Evolutionary conservation across 2,888 invertebrate species (phyloP).

Genomic region (Rugalucina vietnamica): DNA sequence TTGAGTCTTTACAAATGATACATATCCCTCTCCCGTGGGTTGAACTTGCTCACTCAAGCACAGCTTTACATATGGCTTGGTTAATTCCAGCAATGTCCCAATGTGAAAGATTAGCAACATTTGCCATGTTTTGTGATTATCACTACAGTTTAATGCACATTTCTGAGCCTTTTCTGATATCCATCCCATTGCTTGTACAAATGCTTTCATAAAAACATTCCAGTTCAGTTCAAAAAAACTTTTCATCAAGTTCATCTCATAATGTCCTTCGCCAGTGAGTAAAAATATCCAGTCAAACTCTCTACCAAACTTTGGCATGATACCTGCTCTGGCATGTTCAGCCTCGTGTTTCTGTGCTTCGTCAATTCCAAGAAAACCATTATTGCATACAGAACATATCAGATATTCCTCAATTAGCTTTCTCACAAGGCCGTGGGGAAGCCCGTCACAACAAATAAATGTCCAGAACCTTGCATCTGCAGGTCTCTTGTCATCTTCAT

Average conservation of each 20-base stretch:
- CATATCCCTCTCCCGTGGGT: background rate
- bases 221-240: constrained; percentile 39
- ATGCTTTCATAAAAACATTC: constrained; percentile 25
- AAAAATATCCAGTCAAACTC: constrained; percentile 37
- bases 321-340: background rate
- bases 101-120: constrained; percentile 23
- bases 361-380: constrained; percentile 11
- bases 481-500: background rate
- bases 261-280: constrained; percentile 25
- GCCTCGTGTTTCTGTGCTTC: background rate
- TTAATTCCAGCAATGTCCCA: constrained; percentile 21
- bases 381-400: constrained; percentile 20
- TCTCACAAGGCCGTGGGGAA: constrained; percentile 20
- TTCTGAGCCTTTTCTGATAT: constrained; percentile 29
- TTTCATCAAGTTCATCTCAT: constrained; percentile 39
- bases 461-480: constrained; percentile 16
- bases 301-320: background rate
- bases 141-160: constrained; percentile 13
- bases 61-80: constrained; percentile 5
- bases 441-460: constrained; percentile 39
- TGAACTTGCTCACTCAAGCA: background rate
- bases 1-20: background rate
- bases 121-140: constrained; percentile 42
- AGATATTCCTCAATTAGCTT: constrained; percentile 29
- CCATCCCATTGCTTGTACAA: constrained; percentile 29